phyloP scores from a whole-genome alignment of 2,888 invertebrate genomes.

The Polyommatus icarus region DNA sequence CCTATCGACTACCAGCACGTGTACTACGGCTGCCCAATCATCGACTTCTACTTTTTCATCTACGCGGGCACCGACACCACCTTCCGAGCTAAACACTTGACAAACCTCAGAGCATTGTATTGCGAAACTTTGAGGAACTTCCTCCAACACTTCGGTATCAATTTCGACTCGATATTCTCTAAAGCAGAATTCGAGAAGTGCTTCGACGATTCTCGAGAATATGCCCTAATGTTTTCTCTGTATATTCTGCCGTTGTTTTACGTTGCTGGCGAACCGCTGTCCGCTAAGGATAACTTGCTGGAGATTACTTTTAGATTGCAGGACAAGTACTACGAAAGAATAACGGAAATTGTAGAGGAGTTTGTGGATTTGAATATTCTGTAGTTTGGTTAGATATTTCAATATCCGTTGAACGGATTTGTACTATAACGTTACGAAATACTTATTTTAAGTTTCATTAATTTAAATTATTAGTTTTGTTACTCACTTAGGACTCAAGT shows the following conservation, averaged over 20 bases:
- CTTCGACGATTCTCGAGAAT: conserved; percentile 48
- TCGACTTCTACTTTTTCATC: conserved; percentile 49
- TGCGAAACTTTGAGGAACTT: conserved; percentile 46
- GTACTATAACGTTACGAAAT: background rate
- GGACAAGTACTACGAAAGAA: conserved; percentile 43
- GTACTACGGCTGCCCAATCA: conserved; percentile 47
- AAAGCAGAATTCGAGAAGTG: conserved; percentile 49
- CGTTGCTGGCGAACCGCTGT: conserved; percentile 43
- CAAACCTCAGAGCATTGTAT: conserved; percentile 50
- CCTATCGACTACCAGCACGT: conserved; percentile 51
- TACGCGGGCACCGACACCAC: conserved; percentile 45
- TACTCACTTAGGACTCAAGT: too few species aligned
- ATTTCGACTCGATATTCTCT: conserved; percentile 46
- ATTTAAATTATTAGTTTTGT: too few species aligned
- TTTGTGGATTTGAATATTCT: conserved; percentile 47
- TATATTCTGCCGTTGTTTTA: conserved; percentile 48
- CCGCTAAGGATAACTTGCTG: conserved; percentile 44
- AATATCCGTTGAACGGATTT: background rate
- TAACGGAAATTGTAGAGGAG: conserved; percentile 49
- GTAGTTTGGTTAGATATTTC: conserved; percentile 20
- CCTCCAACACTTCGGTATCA: conserved; percentile 48
- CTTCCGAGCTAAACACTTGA: conserved; percentile 49
- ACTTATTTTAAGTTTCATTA: background rate
- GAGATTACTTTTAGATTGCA: conserved; percentile 44
- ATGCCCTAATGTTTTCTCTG: conserved; percentile 49